Conservation (phyloP, 2,888 invertebrate species). For the Pandemis heparana region DNA sequence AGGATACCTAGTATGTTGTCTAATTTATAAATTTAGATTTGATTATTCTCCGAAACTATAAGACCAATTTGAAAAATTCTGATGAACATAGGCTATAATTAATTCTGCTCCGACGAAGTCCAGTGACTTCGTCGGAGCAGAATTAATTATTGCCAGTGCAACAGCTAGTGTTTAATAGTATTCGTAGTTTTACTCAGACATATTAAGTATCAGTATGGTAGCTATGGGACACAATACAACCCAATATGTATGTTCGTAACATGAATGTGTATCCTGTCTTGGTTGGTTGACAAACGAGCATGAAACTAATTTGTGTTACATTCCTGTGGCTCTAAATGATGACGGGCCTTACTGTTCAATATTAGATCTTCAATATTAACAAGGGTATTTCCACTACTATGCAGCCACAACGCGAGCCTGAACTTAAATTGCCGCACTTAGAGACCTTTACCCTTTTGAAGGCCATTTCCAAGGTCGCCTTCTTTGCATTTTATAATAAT, state of each 20-base stretch:
- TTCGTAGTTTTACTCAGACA: no score
- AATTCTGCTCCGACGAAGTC: no score
- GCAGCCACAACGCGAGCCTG: not conserved
- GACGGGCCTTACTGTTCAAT: not conserved
- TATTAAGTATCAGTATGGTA: not conserved
- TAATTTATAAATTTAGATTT: not conserved
- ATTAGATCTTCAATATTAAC: not conserved
- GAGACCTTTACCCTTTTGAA: constrained; percentile 3
- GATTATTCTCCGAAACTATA: no score
- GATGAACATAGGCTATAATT: no score
- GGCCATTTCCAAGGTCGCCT: not conserved
- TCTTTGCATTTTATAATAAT: constrained; percentile 1
- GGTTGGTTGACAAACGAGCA: not conserved
- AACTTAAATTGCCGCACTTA: constrained; percentile 3
- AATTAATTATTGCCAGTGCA: no score
- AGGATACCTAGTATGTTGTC: not conserved
- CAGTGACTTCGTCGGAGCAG: no score
- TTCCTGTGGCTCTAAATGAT: not conserved
- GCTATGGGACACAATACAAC: not conserved
- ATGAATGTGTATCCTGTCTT: not conserved
- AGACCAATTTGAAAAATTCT: no score
- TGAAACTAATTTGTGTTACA: not conserved
- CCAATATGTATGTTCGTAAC: no score
- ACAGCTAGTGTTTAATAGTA: no score
- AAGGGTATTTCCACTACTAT: not conserved